Base-by-base conservation (phyloP, 2,113 vertebrate species). In the Suncus etruscus region DNA sequence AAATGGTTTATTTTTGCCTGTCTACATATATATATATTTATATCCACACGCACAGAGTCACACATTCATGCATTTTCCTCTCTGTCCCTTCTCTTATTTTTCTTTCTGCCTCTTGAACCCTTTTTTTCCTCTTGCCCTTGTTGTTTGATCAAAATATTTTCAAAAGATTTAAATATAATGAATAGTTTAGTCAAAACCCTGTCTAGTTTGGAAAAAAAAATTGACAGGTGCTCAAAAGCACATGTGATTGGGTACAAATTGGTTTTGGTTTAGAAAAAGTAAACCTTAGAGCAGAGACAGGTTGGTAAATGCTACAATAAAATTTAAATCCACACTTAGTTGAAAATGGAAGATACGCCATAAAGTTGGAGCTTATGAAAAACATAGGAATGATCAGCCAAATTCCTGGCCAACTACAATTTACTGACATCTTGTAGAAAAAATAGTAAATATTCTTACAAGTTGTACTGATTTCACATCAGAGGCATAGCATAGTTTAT, bases 401-500 rank as follows among this genome's bases (percentile, higher is more conserved):
- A 72, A 87, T 92, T 94, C 8, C 27, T 88, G 1, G 25, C 2
- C 12, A 65, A 65, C 24, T 94, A 92, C 95, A 96, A 91, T 54
- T 91, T 16, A 94, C 6, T 87, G 69, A 79, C 25, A 90, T 85
- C 24, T 92, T 83, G 20, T 32, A 83, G 61, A 9, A 61, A 61
- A 94, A 39, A 10, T 11, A 9, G 27, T 87, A 72, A 47, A 95
- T 8, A 31, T 66, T 65, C 74, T 81, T 77, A 83, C 20, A 80
- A 25, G 93, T 87, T 63, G 93, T 89, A 66, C 24, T 91, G 12
- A 68, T 15, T 90, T 91, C 77, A 90, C 95, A 95, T 22, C 8
- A 83, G 54, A 95, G 78, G 88, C 94, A 31, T 1, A 77, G 68
- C 86, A 80, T 84, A 32, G 87, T 94, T 93, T 94, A 96, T 96